phyloP scores from a whole-genome alignment of 2,888 invertebrate genomes.

The Caradrina clavipalpis region DNA sequence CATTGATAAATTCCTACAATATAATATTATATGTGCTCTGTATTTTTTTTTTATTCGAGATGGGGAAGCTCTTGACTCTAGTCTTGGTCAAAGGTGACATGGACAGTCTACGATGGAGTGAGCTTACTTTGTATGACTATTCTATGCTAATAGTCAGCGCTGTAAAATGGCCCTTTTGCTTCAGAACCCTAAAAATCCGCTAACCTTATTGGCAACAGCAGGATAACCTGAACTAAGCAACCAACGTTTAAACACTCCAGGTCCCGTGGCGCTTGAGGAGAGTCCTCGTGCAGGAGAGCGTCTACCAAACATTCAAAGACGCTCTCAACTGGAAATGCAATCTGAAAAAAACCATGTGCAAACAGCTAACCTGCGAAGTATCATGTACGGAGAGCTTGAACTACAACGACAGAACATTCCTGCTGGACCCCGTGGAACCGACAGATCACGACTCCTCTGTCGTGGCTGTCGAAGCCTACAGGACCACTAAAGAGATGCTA shows the following conservation, averaged over 20 bases:
- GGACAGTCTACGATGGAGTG: too few relatives aligned
- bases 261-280: conserved; percentile 72
- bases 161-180: too few relatives aligned
- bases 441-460: neutral
- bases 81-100: too few relatives aligned
- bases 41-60: too few relatives aligned
- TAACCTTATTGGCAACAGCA: neutral
- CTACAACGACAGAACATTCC: conserved; percentile 57
- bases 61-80: too few relatives aligned
- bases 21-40: too few relatives aligned
- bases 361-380: neutral
- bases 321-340: conserved; percentile 69
- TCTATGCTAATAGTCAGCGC: too few relatives aligned
- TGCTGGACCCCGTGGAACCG: conserved; percentile 62
- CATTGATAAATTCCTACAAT: too few relatives aligned
- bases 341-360: conserved; percentile 26
- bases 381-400: conserved; percentile 39
- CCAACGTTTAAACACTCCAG: conserved; percentile 61
- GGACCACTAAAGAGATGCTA: conserved; percentile 78
- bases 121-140: too few relatives aligned
- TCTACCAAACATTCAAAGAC: conserved; percentile 70
- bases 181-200: neutral
- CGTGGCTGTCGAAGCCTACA: conserved; percentile 73
- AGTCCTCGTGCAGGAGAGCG: conserved; percentile 77
- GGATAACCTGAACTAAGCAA: conserved; percentile 7